Conservation (phyloP, 2,888 invertebrate genomes). For the Lathronympha strigana region DNA sequence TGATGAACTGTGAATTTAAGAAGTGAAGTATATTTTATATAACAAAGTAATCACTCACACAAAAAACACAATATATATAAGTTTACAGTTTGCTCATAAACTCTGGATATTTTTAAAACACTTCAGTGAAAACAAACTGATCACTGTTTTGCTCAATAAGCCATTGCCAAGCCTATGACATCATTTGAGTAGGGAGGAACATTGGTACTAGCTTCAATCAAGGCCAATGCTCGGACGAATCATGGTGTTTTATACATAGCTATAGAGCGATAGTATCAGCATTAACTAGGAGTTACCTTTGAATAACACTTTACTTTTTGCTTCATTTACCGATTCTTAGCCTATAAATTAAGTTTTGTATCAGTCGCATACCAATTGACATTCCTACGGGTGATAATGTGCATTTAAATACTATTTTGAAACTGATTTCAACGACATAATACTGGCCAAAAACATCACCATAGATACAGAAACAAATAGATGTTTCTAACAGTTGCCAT, state of each 20-base stretch:
- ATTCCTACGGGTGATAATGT: background rate
- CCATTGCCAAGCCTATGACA: slow-evolving; percentile 51
- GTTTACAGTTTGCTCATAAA: slow-evolving; percentile 3
- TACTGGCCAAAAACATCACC: slow-evolving; percentile 30
- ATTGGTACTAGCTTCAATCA: slow-evolving; percentile 50
- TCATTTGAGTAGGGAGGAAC: slow-evolving; percentile 56
- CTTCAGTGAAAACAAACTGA: slow-evolving; percentile 16
- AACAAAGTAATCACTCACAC: slow-evolving; percentile 15
- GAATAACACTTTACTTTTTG: slow-evolving; percentile 66
- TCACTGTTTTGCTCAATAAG: slow-evolving; percentile 9
- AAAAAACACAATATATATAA: background rate
- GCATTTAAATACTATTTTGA: slow-evolving; percentile 5
- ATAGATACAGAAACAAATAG: slow-evolving; percentile 31
- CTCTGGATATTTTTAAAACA: slow-evolving; percentile 7
- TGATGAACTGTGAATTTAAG: background rate
- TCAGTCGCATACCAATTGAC: background rate
- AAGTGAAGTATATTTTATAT: background rate
- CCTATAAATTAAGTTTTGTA: slow-evolving; percentile 56
- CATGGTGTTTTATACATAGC: slow-evolving; percentile 37
- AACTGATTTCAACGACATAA: background rate
- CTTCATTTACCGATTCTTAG: slow-evolving; percentile 65
- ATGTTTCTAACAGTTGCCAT: slow-evolving; percentile 28
- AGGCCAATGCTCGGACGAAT: slow-evolving; percentile 51
- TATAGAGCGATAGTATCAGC: slow-evolving; percentile 37
- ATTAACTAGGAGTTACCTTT: slow-evolving; percentile 58